These are phyloP conservation scores for Larimichthys polyactis DNA, from an alignment of 2,113 vertebrate species.

Conservation along the genomic window DNA sequence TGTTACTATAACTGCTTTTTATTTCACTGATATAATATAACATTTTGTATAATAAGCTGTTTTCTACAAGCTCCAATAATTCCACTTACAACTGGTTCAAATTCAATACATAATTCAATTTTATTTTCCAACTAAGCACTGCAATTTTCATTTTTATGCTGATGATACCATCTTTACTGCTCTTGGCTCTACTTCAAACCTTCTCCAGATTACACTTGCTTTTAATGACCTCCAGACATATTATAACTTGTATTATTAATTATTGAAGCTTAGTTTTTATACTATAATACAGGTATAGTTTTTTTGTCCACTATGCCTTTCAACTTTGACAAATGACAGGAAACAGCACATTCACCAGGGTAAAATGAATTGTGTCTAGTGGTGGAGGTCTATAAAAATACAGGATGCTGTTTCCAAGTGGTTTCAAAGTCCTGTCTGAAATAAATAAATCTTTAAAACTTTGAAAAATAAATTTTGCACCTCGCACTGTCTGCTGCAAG, in stretches of 20 bases:
- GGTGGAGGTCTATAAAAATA: background rate
- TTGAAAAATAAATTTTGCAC: constrained; percentile 1
- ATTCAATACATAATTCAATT: too few species aligned
- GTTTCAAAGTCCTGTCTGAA: constrained; percentile 30
- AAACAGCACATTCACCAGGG: background rate
- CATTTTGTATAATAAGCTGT: background rate
- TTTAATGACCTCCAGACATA: background rate
- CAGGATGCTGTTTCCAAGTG: background rate
- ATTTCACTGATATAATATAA: too few species aligned
- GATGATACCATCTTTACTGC: too few species aligned
- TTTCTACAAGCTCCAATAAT: background rate
- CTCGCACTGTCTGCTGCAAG: constrained; percentile 4
- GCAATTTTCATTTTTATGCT: too few species aligned
- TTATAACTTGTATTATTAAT: too few species aligned
- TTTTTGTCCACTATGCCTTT: background rate
- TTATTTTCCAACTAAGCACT: too few species aligned
- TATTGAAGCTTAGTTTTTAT: background rate
- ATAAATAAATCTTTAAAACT: constrained; percentile 20
- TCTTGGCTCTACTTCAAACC: too few species aligned
- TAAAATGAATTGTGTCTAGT: background rate
- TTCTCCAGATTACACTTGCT: background rate
- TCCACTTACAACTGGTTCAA: background rate
- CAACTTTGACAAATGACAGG: background rate
- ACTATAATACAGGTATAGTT: background rate
- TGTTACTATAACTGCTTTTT: too few species aligned